These are phyloP conservation scores for Caenorhabditis elegans DNA, from an alignment of 1,140 invertebrate species.

Conservation along the genomic window DNA sequence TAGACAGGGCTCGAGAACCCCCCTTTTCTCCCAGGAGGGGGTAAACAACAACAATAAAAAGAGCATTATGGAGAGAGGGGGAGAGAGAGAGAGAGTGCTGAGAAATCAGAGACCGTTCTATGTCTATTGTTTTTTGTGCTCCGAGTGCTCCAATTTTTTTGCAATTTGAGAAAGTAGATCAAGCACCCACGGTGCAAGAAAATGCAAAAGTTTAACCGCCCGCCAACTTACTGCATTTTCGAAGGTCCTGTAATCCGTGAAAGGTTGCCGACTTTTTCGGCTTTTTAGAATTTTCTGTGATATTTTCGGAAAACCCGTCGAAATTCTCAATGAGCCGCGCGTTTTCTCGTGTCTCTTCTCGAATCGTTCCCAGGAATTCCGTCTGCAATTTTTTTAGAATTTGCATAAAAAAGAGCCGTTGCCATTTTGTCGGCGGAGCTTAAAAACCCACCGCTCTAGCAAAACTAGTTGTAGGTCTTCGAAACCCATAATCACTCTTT, in stretches of 20 bases:
- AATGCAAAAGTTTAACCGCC: no score
- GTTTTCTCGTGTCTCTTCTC: background rate
- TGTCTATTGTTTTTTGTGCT: background rate
- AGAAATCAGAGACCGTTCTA: background rate
- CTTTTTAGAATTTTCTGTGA: background rate
- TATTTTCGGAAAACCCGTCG: background rate
- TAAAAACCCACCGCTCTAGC: background rate
- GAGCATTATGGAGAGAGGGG: background rate
- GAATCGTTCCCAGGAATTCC: constrained; percentile 1
- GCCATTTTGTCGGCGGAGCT: background rate
- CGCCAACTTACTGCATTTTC: constrained; percentile 8
- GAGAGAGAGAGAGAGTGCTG: background rate
- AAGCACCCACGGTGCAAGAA: no score
- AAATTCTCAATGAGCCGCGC: background rate
- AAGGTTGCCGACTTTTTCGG: constrained; percentile 18
- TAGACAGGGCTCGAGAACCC: background rate
- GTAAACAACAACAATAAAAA: background rate
- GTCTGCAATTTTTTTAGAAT: background rate
- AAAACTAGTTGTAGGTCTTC: background rate
- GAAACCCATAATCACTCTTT: background rate
- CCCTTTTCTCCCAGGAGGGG: background rate
- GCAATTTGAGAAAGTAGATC: no score
- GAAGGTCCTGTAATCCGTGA: background rate
- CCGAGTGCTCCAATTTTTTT: background rate
- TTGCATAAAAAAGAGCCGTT: background rate